Percentiles rank a stretch among this genome's conserved stretches.
These are phyloP conservation scores for Oscheius onirici DNA, from an alignment of 2,888 invertebrate genomes.

Conservation along the genomic window DNA sequence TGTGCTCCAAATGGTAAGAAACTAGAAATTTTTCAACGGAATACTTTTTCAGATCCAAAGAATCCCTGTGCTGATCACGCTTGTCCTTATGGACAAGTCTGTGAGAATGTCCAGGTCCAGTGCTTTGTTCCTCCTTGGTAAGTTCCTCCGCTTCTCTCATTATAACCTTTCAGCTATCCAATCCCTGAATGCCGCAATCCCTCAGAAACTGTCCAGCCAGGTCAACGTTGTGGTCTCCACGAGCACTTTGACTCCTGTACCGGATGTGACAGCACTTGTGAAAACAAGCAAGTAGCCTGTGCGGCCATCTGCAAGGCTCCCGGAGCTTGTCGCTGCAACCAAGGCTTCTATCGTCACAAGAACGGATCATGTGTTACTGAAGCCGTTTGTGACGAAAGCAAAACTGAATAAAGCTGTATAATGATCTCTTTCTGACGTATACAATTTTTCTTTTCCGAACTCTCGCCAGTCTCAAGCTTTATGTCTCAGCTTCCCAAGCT, in stretches of 20 bases:
- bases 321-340: slow-evolving; percentile 11
- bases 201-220: neutral
- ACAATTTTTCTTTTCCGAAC: too few relatives aligned
- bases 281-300: neutral
- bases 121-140: slow-evolving; percentile 17
- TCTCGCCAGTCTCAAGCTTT: too few relatives aligned
- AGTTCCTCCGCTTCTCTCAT: neutral
- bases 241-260: slow-evolving; percentile 8
- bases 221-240: neutral
- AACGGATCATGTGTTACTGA: slow-evolving; percentile 5
- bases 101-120: neutral
- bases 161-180: neutral
- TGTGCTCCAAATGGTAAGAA: neutral
- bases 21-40: neutral
- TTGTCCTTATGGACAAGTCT: neutral
- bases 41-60: neutral
- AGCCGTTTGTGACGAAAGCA: neutral
- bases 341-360: slow-evolving; percentile 23
- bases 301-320: slow-evolving; percentile 6
- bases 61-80: neutral
- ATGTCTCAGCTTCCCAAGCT: too few relatives aligned
- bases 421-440: too few relatives aligned
- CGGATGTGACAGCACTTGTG: slow-evolving; percentile 20
- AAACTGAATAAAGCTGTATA: too few relatives aligned
- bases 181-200: neutral